A percentile compares a stretch with the other conserved stretches of the same genome.
Conservation (phyloP, 2,113 vertebrate species). For the human region GRCh38 chr12:92488001-92488500, state of each 20-base stretch:
- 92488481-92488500: background rate
- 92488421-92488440: background rate
- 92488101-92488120: background rate
- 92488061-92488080: too few species aligned
- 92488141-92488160: background rate
- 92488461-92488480: background rate
- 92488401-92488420: background rate
- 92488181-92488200: background rate
- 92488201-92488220: background rate
- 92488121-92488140: background rate
- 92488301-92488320: background rate
- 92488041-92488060: too few species aligned
- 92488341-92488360: background rate
- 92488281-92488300: background rate
- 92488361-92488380: background rate
- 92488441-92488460: background rate
- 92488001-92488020: too few species aligned
- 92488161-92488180: background rate
- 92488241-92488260: background rate
- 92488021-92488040: too few species aligned
- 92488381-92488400: background rate
- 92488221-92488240: constrained; percentile 13
- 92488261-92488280: background rate
- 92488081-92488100: too few species aligned
- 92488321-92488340: background rate